A percentile compares a stretch with the other conserved stretches of the same genome.
Evolutionary conservation across 2,797 vertebrate species (phyloP).

Genomic region (Enteromius afrohamiltoni): DNA sequence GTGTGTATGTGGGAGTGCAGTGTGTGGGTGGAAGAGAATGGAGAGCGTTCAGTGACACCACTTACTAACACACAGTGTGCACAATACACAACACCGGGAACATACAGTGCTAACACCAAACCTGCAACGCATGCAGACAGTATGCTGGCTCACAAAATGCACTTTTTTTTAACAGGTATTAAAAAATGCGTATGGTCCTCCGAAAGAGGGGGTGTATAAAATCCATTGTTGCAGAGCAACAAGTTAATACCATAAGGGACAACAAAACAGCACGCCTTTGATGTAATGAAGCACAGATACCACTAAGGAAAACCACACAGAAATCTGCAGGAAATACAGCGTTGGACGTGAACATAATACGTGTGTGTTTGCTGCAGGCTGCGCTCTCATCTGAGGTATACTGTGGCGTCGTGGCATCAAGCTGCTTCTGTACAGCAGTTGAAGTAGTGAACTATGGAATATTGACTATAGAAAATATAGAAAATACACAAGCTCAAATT

Average conservation of each 20-base stretch:
- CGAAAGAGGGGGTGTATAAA: background rate
- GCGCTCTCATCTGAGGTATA: constrained; percentile 7
- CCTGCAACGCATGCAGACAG: constrained; percentile 21
- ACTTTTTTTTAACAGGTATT: background rate
- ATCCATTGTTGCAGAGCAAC: background rate
- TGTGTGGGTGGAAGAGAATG: constrained; percentile 81
- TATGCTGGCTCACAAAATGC: constrained; percentile 17
- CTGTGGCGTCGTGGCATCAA: background rate
- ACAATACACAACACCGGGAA: constrained; percentile 58
- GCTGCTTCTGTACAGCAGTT: background rate
- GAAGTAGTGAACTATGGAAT: background rate
- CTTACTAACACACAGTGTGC: constrained; percentile 76
- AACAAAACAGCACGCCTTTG: background rate
- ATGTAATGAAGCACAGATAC: constrained; percentile 3
- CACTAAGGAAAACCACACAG: background rate
- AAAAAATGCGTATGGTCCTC: background rate
- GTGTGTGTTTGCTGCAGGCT: background rate
- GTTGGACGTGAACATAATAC: background rate
- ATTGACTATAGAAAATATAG: background rate
- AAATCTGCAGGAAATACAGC: constrained; percentile 21
- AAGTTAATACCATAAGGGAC: background rate
- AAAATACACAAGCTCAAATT: background rate
- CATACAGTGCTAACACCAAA: constrained; percentile 52
- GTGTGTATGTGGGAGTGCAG: constrained; percentile 63
- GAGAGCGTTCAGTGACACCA: constrained; percentile 83